Evolutionary conservation across 1,140 invertebrate species (phyloP).

Genomic region (Araneus ventricosus): DNA sequence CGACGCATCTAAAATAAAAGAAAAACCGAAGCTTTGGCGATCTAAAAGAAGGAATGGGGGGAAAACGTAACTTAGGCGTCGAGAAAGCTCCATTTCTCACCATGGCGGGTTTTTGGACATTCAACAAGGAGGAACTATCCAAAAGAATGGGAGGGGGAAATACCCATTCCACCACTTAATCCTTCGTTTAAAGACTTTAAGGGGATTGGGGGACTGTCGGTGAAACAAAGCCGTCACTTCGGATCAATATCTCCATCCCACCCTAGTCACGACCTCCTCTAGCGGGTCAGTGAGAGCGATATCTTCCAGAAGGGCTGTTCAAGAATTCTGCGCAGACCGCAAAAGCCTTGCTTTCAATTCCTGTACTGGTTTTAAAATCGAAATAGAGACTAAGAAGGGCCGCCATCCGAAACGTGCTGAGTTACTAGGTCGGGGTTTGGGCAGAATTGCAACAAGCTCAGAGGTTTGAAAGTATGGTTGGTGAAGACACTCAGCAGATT

Average conservation of each 20-base stretch:
- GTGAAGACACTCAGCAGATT: not conserved
- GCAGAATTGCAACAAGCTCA: not conserved
- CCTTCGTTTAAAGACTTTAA: constrained; percentile 2
- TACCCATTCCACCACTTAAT: not conserved
- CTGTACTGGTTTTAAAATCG: constrained; percentile 18
- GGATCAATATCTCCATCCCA: not conserved
- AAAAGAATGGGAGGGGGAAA: not conserved
- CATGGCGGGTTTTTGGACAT: not conserved
- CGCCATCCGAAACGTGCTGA: not conserved
- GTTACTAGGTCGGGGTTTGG: not conserved
- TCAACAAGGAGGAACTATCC: not conserved
- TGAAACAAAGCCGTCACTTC: constrained; percentile 5
- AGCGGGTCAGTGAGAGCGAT: not conserved
- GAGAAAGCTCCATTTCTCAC: not conserved
- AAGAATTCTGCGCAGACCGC: not conserved
- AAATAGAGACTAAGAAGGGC: not conserved
- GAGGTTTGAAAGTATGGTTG: not conserved
- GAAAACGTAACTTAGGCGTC: not conserved
- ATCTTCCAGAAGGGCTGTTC: constrained; percentile 1
- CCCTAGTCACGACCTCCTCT: not conserved
- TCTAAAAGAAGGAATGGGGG: not conserved
- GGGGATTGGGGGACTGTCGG: not conserved
- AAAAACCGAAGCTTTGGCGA: not conserved
- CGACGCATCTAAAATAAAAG: not conserved
- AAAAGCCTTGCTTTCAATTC: constrained; percentile 17